Evolutionary conservation across 1,140 invertebrate species (phyloP).

Genomic region (Ylistrum balloti): DNA sequence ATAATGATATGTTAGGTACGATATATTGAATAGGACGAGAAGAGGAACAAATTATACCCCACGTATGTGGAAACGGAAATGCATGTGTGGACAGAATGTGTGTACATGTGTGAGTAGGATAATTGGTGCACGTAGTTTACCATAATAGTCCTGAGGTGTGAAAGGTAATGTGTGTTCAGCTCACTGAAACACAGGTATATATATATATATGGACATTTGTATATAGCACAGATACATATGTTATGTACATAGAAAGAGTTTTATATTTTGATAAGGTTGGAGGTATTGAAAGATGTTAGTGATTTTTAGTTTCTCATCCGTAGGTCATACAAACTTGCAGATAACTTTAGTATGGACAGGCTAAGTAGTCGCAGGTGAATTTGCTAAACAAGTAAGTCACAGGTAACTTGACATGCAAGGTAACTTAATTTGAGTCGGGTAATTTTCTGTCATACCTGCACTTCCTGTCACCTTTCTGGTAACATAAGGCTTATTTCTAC

Average conservation of each 20-base stretch:
- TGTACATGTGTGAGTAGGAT: neutral
- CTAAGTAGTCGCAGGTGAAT: neutral
- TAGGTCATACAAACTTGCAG: neutral
- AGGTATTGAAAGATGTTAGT: neutral
- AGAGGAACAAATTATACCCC: constrained; percentile 2
- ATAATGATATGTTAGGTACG: neutral
- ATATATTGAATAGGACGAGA: neutral
- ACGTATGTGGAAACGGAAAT: neutral
- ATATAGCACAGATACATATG: neutral
- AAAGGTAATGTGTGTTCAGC: neutral
- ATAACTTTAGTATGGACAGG: constrained; percentile 5
- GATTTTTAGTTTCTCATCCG: neutral
- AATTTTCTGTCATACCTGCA: neutral
- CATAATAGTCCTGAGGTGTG: neutral
- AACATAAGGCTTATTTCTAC: neutral
- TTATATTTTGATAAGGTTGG: constrained; percentile 40
- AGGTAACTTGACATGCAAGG: neutral
- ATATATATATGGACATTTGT: constrained; percentile 40
- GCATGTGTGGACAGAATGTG: neutral
- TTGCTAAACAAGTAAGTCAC: neutral
- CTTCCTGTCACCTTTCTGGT: neutral
- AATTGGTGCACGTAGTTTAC: neutral
- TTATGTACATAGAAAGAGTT: constrained; percentile 29
- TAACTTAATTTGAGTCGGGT: neutral
- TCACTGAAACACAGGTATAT: neutral